These are phyloP conservation scores for Typhlichthys eigenmanni DNA, from an alignment of 2,797 vertebrate genomes.

Conservation along the genomic window DNA sequence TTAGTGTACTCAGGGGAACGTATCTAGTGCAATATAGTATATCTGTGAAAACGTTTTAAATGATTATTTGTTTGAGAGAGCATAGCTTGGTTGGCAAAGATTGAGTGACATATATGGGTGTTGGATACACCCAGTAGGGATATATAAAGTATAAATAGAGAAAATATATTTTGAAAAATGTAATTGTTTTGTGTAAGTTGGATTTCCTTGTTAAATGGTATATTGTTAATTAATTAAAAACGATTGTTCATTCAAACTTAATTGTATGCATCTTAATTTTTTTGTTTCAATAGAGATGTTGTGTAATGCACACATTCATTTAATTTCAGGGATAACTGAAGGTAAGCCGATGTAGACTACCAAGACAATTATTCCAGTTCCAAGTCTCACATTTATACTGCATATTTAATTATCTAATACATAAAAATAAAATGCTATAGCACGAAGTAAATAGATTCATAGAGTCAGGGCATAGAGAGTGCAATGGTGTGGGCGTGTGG, in stretches of 20 bases:
- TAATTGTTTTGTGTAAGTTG: conserved; percentile 38
- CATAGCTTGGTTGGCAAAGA: conserved; percentile 13
- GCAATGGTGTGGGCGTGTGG: not conserved
- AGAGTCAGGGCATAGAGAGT: too few relatives aligned
- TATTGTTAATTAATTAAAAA: conserved; percentile 23
- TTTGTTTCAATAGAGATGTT: not conserved
- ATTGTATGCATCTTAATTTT: not conserved
- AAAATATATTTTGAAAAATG: conserved; percentile 15
- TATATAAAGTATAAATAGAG: conserved; percentile 3
- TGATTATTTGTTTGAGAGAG: too few relatives aligned
- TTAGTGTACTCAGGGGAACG: too few relatives aligned
- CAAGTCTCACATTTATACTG: too few relatives aligned
- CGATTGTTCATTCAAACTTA: not conserved
- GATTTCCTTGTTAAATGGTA: conserved; percentile 5
- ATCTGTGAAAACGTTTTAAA: too few relatives aligned
- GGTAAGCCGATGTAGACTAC: too few relatives aligned
- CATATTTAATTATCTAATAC: too few relatives aligned
- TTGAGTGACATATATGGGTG: not conserved
- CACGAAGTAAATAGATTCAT: too few relatives aligned
- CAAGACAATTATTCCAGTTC: too few relatives aligned
- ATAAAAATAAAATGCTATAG: too few relatives aligned
- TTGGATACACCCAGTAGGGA: not conserved
- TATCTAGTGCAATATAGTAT: too few relatives aligned
- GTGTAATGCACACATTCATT: not conserved
- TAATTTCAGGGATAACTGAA: not conserved